phyloP scores from a whole-genome alignment of 2,797 vertebrate genomes.

The Premnoplex brunnescens region DNA sequence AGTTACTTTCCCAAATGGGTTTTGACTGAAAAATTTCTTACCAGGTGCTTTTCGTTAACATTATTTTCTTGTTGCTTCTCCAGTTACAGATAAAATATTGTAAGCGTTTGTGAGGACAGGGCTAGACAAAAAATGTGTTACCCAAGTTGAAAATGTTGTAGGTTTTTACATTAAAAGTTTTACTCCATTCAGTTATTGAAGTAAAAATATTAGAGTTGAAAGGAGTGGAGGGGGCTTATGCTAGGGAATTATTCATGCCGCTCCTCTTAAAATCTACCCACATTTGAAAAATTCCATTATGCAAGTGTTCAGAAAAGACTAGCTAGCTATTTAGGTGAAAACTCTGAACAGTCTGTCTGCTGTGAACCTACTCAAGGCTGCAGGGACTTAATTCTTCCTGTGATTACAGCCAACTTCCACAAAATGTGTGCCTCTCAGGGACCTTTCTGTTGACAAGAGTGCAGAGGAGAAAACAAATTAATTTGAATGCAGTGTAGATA shows the following conservation, averaged over 20 bases:
- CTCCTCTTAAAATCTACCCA: background rate
- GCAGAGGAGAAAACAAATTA: background rate
- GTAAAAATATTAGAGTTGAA: background rate
- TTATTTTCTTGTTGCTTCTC: background rate
- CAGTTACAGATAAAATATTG: background rate
- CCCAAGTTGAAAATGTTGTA: background rate
- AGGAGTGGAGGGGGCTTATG: background rate
- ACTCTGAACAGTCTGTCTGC: background rate
- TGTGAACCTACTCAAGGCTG: background rate
- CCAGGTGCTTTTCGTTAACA: background rate
- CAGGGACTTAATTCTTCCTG: background rate
- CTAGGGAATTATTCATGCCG: background rate
- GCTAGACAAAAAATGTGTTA: background rate
- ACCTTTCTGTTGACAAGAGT: background rate
- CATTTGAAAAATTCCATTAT: background rate
- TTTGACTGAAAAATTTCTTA: background rate
- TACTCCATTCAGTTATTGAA: background rate
- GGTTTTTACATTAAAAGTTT: background rate
- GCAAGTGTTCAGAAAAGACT: background rate
- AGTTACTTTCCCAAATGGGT: background rate
- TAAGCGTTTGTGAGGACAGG: background rate
- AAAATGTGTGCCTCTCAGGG: background rate
- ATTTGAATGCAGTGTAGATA: background rate
- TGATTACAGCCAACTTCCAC: background rate
- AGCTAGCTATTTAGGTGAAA: constrained; percentile 4